A percentile compares a stretch with the other conserved stretches of the same genome.
These are phyloP conservation scores for Procambarus clarkii DNA, from an alignment of 1,140 invertebrate species.

Conservation along the genomic window DNA sequence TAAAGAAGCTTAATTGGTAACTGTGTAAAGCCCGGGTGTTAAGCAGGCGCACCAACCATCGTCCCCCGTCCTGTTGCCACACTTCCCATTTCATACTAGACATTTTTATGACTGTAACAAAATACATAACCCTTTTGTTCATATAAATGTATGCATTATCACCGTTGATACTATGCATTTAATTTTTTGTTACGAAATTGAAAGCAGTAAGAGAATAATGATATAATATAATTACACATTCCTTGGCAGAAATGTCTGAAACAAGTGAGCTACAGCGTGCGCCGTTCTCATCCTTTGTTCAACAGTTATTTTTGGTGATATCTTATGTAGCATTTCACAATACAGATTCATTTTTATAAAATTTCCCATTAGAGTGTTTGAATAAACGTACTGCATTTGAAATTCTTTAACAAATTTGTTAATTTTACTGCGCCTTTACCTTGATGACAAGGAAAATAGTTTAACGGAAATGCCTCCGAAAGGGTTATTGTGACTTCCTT, in stretches of 20 bases:
- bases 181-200: neutral
- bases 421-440: too few species aligned
- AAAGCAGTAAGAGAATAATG: neutral
- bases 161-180: neutral
- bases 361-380: too few species aligned
- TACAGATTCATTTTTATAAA: too few species aligned
- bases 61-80: neutral
- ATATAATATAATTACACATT: neutral
- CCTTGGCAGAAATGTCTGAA: neutral
- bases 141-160: neutral
- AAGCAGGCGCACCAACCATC: neutral
- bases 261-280: neutral
- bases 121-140: neutral
- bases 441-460: neutral
- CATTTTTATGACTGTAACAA: neutral
- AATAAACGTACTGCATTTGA: too few species aligned
- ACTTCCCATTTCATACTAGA: neutral
- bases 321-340: too few species aligned
- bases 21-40: neutral
- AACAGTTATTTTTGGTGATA: neutral
- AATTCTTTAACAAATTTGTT: too few species aligned
- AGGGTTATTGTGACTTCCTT: neutral
- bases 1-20: too few species aligned
- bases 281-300: neutral
- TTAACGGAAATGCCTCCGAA: conserved; percentile 1